phyloP scores from a whole-genome alignment of 2,797 vertebrate genomes.

The Anguilla megastoma region DNA sequence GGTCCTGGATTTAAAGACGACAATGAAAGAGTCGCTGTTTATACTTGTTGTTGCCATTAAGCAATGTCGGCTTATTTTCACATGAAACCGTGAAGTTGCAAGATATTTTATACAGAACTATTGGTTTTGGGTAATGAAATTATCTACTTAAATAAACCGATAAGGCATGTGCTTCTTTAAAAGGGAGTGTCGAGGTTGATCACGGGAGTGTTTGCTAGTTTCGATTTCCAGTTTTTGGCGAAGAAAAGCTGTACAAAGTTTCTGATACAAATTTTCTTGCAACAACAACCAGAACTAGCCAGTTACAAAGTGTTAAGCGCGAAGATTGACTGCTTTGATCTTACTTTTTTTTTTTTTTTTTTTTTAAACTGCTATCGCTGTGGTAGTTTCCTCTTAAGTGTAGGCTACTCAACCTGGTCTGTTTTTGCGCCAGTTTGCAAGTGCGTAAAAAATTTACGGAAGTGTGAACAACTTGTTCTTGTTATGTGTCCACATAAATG shows the following conservation, averaged over 20 bases:
- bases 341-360: neutral
- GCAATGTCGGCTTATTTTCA: neutral
- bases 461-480: neutral
- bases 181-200: constrained; percentile 6
- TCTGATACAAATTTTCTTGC: neutral
- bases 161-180: constrained; percentile 3
- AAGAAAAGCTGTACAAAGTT: neutral
- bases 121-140: neutral
- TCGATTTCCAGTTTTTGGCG: neutral
- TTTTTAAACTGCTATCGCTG: neutral
- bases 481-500: neutral
- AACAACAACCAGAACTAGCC: neutral
- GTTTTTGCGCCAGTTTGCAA: neutral
- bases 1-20: neutral
- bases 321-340: neutral
- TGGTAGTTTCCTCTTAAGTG: neutral
- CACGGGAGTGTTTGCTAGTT: constrained; percentile 6
- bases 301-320: neutral
- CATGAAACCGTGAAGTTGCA: neutral
- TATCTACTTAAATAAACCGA: no score
- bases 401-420: neutral
- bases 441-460: neutral
- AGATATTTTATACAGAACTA: neutral
- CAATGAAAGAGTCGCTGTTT: neutral
- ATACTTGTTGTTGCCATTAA: neutral